Base-by-base conservation (phyloP, 2,113 vertebrate species). In the Corvus hawaiiensis region DNA sequence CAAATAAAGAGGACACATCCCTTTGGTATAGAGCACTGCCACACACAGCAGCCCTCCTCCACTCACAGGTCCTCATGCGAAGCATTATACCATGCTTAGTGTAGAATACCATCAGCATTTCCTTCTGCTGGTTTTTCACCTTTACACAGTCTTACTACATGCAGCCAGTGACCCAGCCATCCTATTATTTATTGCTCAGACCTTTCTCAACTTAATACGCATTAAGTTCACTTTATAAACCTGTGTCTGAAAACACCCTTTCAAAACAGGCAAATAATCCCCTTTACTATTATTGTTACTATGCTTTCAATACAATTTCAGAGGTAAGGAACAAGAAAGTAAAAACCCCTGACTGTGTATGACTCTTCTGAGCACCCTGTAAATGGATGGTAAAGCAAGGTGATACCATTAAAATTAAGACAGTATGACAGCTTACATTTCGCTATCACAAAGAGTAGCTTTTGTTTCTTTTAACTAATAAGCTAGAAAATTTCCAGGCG, bases 61-160 rank as follows among this genome's bases (percentile, higher is more conserved):
- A 33, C 61, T 61, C 46, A 46, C 3, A 8, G 35, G 22, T 28
- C 51, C 56, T 71, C 66, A 58, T 16, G 56, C 7, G 33, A 56
- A 74, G 23, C 1, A 2, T 22, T 44, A 43, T 1, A 33, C 13
- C 27, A 32, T 1, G 1, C 51, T 78, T n/a, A 52, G 43, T 1
- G 1, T 0, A 28, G 55, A 68, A 88, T 11, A 85, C 23, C 16
- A 52, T 37, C 58, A 58, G 35, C 26, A 59, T 51, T 59, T 68
- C 43, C 17, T 77, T 49, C 73, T 59, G 58, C 20, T 62, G 28
- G 6, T 39, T 84, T 81, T 80, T 79, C 18, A 95, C n/a, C 62
- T 80, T 84, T 30, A 76, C 33, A 62, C 21, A 79, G 67, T 13
- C 33, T 56, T 43, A 52, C 19, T 24, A 89, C 51, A 84, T 30